Base-by-base conservation (phyloP, 1,140 invertebrate species). In the Penaeus vannamei region DNA sequence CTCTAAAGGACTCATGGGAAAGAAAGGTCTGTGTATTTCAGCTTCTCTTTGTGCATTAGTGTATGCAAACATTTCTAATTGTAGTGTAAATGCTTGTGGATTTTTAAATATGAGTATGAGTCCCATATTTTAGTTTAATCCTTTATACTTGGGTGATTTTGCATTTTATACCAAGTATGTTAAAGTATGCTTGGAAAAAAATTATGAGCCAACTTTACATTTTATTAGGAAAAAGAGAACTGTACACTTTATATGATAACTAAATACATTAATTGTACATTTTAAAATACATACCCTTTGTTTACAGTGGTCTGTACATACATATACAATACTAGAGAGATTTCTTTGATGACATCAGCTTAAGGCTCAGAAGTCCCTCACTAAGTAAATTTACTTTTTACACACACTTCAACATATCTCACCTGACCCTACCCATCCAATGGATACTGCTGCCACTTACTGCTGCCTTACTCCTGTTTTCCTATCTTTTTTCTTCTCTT, bases 221-320 rank as follows among this genome's bases (percentile, higher is more conserved):
- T 89, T 89, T 89, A 89, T 89, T 89, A 89, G 83, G 87, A 89
- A 89, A 76, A 76, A 89, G 79, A 89, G 87, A 89, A 89, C 87
- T 89, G 87, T 89, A 89, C 87, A 89, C 87, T 89, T 86, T 86
- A 89, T 89, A 89, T 84, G 82, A 89, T 89, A 89, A 83, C 87
- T 89, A 89, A 89, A 89, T 89, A 89, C 87, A 89, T 89, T 84
- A 89, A 89, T 89, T 89, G 87, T 89, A 89, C 87, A 89, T 89
- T 89, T 89, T 89, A 89, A 89, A 89, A 89, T 89, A 89, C 87
- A 89, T 89, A 89, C 87, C 87, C 83, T 89, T 89, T 89, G 87
- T 89, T 89, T 89, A 89, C 87, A 89, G 76, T 85, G 87, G 87
- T 89, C 87, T 89, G 87, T 89, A 89, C 87, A 89, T 89, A 89